These are phyloP conservation scores for Mormyrops boulengeri DNA, from an alignment of 2,797 vertebrate species.

Conservation along the genomic window DNA sequence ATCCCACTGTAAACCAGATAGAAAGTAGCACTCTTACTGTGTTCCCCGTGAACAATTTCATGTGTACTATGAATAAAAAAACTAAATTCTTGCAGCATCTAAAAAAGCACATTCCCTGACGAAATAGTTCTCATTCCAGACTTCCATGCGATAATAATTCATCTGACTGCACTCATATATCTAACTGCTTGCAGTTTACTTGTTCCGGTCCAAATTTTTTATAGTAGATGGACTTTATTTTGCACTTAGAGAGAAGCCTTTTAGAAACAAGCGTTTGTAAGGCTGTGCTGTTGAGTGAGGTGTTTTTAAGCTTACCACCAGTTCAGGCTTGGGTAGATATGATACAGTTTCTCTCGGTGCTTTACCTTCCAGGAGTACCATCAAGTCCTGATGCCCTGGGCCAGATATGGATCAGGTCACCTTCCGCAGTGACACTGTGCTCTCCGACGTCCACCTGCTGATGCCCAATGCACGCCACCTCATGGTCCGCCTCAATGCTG, in stretches of 20 bases:
- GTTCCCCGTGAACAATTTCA: neutral
- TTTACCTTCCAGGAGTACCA: neutral
- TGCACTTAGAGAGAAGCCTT: neutral
- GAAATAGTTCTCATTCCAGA: neutral
- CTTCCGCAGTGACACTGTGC: conserved; percentile 75
- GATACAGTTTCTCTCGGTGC: neutral
- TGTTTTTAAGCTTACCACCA: neutral
- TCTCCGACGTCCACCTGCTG: conserved; percentile 85
- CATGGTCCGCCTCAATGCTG: conserved; percentile 77
- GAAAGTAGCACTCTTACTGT: neutral
- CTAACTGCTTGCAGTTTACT: neutral
- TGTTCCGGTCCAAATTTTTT: neutral
- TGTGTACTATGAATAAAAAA: neutral
- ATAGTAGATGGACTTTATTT: neutral
- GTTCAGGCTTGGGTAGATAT: neutral
- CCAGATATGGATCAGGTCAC: conserved; percentile 70
- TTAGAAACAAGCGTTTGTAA: neutral
- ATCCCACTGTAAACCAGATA: neutral
- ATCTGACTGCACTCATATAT: neutral
- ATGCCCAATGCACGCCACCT: conserved; percentile 65
- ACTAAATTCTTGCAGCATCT: neutral
- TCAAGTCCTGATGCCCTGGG: conserved; percentile 23
- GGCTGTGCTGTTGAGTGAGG: neutral
- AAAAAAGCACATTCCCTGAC: neutral
- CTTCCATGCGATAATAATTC: neutral